Base-by-base conservation (phyloP, 2,888 invertebrate species). In the Blastobasis lacticolella region DNA sequence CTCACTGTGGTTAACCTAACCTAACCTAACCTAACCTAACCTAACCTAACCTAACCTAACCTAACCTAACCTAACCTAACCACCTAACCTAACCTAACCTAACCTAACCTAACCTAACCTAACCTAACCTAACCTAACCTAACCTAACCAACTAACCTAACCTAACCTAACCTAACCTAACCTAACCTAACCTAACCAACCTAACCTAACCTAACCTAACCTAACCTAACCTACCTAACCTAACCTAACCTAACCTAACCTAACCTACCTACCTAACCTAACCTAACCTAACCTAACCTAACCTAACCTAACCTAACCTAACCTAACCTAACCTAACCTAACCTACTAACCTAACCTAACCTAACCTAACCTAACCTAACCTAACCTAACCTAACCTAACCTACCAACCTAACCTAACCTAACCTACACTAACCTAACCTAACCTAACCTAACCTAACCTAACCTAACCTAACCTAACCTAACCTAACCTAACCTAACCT, bases 111-210 rank as follows among this genome's bases (percentile, higher is more conserved):
- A 56, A 54, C 54, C 56, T 50, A 53, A 53, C 51, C 49, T 53
- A 53, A 52, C 55, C 55, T 57, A 57, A 55, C 57, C 55, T 55
- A 51, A 56, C 56, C 55, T 55, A 55, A 57, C 55, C 55, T 55
- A 55, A 55, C 48, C 54, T 49, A 51, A 55, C 55, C 57, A n/a
- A n/a, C n/a, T 52, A 54, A 55, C 52, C 55, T 53, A 58, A 53
- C 56, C 54, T 53, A 57, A 53, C 57, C 53, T 50, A 55, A 51
- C 57, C 54, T 54, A 55, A 57, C 55, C 58, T 55, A 53, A 51
- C 52, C 52, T 52, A 49, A 52, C 48, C 52, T 46, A 49, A 52
- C 49, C 52, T 47, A 46, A 52, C 49, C 50, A 41, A 47, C 44
- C 42, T 44, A 40, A 48, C 38, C 48, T 40, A 40, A 48, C 38